Conservation (phyloP, 1,140 invertebrate genomes). For the Radopholus similis region DNA sequence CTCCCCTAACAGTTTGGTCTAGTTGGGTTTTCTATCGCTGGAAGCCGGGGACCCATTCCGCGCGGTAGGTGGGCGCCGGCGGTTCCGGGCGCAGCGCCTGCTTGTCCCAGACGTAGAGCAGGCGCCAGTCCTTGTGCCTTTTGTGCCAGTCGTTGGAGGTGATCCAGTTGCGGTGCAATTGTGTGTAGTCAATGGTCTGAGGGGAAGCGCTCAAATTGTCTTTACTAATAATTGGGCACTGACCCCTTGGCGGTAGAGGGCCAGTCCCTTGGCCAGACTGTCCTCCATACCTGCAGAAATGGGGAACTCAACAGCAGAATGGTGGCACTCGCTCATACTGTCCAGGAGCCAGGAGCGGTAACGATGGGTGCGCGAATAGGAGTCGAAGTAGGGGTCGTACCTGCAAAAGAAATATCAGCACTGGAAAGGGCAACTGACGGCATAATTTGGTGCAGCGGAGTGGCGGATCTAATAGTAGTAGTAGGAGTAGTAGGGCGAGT, state of each 20-base stretch:
- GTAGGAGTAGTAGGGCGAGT: background rate
- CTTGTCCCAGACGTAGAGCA: conserved; percentile 11
- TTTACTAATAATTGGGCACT: background rate
- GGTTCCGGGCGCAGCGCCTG: background rate
- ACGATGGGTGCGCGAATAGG: conserved; percentile 19
- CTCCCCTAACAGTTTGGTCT: background rate
- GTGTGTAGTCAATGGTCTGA: conserved; percentile 15
- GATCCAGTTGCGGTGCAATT: conserved; percentile 19
- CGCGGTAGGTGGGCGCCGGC: background rate
- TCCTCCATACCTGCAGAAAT: conserved; percentile 17
- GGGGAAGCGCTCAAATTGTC: background rate
- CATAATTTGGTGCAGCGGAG: background rate
- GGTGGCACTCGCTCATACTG: background rate
- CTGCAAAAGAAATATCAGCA: background rate
- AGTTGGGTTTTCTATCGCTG: conserved; percentile 5
- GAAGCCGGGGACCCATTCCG: conserved; percentile 17
- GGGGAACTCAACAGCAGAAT: background rate
- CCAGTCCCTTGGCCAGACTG: conserved; percentile 14
- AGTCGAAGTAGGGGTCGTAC: conserved; percentile 17
- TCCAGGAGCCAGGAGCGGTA: conserved; percentile 19
- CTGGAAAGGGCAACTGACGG: background rate
- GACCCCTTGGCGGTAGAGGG: conserved; percentile 13
- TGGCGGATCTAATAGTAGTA: background rate
- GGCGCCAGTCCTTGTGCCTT: conserved; percentile 16
- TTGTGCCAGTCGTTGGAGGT: conserved; percentile 14